Evolutionary conservation across 2,797 vertebrate genomes (phyloP).

Genomic region (Rhabdomys pumilio): DNA sequence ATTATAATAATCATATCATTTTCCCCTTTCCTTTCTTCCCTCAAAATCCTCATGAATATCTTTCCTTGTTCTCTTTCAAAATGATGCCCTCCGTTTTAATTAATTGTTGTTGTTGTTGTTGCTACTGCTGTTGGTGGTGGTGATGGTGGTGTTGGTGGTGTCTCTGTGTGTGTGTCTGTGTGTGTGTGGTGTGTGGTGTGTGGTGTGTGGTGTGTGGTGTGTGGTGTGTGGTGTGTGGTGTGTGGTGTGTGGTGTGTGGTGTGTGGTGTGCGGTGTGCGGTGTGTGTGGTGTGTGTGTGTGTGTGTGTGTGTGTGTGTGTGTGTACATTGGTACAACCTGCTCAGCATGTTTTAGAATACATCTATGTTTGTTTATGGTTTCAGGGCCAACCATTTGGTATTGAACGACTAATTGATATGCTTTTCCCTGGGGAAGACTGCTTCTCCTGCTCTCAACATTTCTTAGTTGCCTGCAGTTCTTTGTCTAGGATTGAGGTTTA

Average conservation of each 20-base stretch:
- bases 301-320: not conserved
- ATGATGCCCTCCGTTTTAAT: not conserved
- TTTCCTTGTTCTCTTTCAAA: not conserved
- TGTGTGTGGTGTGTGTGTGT: too few species aligned
- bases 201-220: too few species aligned
- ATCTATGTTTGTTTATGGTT: not conserved
- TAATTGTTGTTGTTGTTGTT: not conserved
- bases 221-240: too few species aligned
- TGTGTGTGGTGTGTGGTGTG: not conserved
- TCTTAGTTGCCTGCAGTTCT: not conserved
- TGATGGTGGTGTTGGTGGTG: not conserved
- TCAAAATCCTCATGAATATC: not conserved
- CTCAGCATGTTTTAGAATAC: not conserved
- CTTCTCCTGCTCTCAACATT: not conserved
- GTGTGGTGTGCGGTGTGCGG: too few species aligned
- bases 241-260: too few species aligned
- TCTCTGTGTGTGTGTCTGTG: not conserved
- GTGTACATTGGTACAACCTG: not conserved
- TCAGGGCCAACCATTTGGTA: too few species aligned
- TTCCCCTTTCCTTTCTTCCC: not conserved
- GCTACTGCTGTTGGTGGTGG: fast-evolving
- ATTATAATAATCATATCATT: not conserved
- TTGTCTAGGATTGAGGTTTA: not conserved
- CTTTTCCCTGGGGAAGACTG: not conserved
- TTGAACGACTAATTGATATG: not conserved